A percentile compares a stretch with the other conserved stretches of the same genome.
Evolutionary conservation across 2,888 invertebrate species (phyloP).

Genomic region (Aporophyla nigra): DNA sequence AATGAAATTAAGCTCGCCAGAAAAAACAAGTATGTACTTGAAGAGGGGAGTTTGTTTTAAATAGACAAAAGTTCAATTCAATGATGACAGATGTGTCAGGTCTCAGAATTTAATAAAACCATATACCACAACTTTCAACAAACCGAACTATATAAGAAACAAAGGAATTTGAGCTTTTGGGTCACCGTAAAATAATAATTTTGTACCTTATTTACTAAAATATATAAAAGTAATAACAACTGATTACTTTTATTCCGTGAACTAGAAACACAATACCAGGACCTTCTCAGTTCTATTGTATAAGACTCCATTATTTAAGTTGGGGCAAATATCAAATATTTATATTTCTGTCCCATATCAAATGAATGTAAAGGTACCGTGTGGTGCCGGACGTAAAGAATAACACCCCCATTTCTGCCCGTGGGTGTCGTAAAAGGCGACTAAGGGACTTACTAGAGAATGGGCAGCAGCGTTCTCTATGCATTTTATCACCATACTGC

Average conservation of each 20-base stretch:
- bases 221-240: constrained; percentile 11
- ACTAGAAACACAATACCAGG: constrained; percentile 40
- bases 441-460: too few relatives aligned
- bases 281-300: constrained; percentile 36
- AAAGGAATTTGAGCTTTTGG: background rate
- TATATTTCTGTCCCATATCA: constrained; percentile 25
- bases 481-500: too few relatives aligned
- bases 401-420: too few relatives aligned
- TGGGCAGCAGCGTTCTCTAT: too few relatives aligned
- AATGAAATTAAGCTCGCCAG: background rate
- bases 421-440: too few relatives aligned
- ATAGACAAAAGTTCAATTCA: background rate
- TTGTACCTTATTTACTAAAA: background rate
- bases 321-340: constrained; percentile 31
- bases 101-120: background rate
- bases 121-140: background rate
- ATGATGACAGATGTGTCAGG: background rate
- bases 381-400: too few relatives aligned
- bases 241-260: constrained; percentile 35
- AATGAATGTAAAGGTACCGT: too few relatives aligned
- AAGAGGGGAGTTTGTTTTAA: background rate
- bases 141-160: background rate
- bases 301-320: constrained; percentile 35
- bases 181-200: background rate
- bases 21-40: too few relatives aligned